Conservation (phyloP, 2,888 invertebrate genomes). For the Unio pictorum region DNA sequence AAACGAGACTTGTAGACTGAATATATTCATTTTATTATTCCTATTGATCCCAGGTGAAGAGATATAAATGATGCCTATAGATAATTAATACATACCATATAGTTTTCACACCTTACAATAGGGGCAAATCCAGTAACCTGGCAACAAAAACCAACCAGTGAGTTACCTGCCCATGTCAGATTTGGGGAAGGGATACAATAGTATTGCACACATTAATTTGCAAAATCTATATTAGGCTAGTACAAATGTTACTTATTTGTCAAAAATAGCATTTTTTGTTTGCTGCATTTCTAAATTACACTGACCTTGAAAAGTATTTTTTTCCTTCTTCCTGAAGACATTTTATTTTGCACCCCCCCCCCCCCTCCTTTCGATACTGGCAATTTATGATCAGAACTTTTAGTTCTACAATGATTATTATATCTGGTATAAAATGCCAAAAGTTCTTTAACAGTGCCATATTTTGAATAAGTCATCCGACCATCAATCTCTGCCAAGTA, state of each 20-base stretch:
- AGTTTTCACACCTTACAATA: background rate
- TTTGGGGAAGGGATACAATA: constrained; percentile 5
- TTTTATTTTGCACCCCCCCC: no score
- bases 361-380: no score
- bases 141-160: background rate
- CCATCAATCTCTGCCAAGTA: no score
- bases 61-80: constrained; percentile 4
- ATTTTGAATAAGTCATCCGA: no score
- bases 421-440: no score
- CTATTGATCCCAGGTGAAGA: constrained; percentile 43
- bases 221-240: background rate
- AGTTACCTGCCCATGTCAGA: background rate
- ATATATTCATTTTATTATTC: constrained; percentile 38
- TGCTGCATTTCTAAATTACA: background rate
- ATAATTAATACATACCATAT: background rate
- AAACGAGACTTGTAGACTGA: constrained; percentile 14
- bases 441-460: no score
- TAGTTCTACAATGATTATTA: no score
- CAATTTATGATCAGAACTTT: no score
- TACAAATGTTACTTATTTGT: no score
- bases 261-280: background rate
- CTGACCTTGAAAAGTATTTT: no score
- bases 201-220: constrained; percentile 10
- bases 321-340: no score
- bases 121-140: no score